These are phyloP conservation scores for Pemphigus obesinymphae DNA, from an alignment of 1,140 invertebrate genomes.

Conservation along the genomic window DNA sequence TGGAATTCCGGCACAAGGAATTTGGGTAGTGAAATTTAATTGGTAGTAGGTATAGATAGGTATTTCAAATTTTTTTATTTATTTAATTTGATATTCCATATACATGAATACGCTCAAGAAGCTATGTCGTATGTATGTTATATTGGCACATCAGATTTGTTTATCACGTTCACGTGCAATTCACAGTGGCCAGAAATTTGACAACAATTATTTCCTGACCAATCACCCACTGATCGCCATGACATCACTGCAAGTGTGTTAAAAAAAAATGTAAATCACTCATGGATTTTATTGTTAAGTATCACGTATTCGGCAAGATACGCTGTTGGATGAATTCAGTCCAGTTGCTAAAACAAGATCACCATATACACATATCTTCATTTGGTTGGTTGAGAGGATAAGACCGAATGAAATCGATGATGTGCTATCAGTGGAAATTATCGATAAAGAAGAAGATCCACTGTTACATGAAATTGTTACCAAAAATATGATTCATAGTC, in stretches of 20 bases:
- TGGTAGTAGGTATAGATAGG: too few species aligned
- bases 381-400: conserved; percentile 52
- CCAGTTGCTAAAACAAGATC: conserved; percentile 52
- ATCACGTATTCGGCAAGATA: neutral
- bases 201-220: neutral
- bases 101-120: neutral
- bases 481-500: too few species aligned
- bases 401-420: conserved; percentile 52
- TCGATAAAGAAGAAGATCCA: too few species aligned
- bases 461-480: too few species aligned
- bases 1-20: too few species aligned
- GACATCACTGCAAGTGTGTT: conserved; percentile 42
- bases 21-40: too few species aligned
- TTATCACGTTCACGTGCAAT: conserved; percentile 42
- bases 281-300: conserved; percentile 28
- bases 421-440: neutral
- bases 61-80: too few species aligned
- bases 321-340: conserved; percentile 49
- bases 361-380: conserved; percentile 55
- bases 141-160: conserved; percentile 18
- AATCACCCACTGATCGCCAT: neutral
- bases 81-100: too few species aligned
- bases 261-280: conserved; percentile 37
- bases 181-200: conserved; percentile 34
- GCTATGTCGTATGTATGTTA: neutral